Base-by-base conservation (phyloP, 2,797 vertebrate species). In the Limnodromus scolopaceus region DNA sequence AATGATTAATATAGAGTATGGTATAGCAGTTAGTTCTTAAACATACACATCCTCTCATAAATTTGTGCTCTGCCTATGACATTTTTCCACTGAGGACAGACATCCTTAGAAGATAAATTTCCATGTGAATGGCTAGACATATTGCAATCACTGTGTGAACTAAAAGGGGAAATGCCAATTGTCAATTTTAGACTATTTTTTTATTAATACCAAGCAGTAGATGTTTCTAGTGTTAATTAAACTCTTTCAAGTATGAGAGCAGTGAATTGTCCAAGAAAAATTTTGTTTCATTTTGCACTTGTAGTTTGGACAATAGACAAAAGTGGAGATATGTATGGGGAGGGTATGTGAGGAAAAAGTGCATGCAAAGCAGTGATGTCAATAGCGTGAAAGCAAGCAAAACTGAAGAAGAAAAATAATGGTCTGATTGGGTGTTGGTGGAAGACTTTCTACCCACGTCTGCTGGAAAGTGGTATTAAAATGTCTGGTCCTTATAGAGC, bases 211-310 rank as follows among this genome's bases (percentile, higher is more conserved):
- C 24, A 79, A 89, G 48, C 49, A 76, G 22, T 89, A 90, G 45
- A 84, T 25, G 9, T 61, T 93, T 86, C 82, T 91, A 69, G 32
- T n/a, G 14, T 74, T 92, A 89, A 74, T 82, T 90, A 66, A 94
- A 77, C 16, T 82, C 23, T 79, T 84, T 60, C 12, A 12, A 84
- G n/a, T 63, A 58, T 55, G 24, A 70, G 15, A 84, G 57, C 32
- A 68, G 34, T 28, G 85, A 93, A 92, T 92, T 60, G 39, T 68
- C 60, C 55, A 65, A 87, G 81, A 94, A 20, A 87, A 70, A 28
- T 43, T 6, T 45, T 82, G 10, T 11, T 68, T 92, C 48, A 54
- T 89, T 94, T 88, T 61, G 32, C 60, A 92, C 43, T 32, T 76
- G 27, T 64, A 76, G 18, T 77, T 74, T 91, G 53, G 27, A 82